These are phyloP conservation scores for Leucopsar rothschildi DNA, from an alignment of 2,113 vertebrate genomes.

Conservation along the genomic window DNA sequence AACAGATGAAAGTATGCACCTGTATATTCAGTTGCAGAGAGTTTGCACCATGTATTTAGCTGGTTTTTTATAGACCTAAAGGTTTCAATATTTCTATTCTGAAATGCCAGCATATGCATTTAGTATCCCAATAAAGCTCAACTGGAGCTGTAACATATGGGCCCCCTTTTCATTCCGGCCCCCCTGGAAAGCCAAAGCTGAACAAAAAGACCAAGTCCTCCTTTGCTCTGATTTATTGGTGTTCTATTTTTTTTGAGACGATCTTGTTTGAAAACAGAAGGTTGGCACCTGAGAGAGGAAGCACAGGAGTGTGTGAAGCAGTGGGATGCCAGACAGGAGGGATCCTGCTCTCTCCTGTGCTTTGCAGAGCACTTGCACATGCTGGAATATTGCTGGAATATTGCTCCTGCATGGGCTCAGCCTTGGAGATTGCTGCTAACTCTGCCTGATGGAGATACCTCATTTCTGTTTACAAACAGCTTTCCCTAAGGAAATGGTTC, in stretches of 20 bases:
- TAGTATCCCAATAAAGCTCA: neutral
- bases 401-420: neutral
- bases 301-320: neutral
- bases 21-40: neutral
- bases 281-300: constrained; percentile 45
- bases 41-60: neutral
- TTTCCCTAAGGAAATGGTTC: neutral
- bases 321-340: neutral
- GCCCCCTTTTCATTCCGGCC: neutral
- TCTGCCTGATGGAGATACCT: neutral
- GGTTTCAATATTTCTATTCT: neutral
- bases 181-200: constrained; percentile 13
- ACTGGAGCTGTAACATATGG: constrained; percentile 5
- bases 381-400: neutral
- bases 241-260: neutral
- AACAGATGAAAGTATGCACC: neutral
- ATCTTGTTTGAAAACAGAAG: constrained; percentile 40
- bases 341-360: neutral
- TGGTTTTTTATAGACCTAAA: neutral
- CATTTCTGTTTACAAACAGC: neutral
- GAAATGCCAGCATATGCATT: neutral
- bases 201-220: neutral
- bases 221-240: neutral
- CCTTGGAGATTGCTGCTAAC: neutral
- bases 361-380: neutral